Evolutionary conservation across 2,888 invertebrate species (phyloP), one percentile per base, ranked within the genome.

Genomic region (Subacronicta megacephala): DNA sequence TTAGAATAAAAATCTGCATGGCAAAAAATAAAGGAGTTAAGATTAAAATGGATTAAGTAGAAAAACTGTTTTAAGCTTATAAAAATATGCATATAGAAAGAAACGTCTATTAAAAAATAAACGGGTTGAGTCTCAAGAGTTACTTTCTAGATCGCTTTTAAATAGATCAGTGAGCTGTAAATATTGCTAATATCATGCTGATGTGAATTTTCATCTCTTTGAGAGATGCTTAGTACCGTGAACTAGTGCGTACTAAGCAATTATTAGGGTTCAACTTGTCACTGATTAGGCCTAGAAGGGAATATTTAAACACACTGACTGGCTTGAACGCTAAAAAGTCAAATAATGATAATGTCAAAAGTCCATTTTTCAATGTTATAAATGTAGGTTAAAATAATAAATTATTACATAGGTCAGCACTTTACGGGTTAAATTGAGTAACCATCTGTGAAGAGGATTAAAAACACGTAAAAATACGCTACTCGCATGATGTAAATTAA

Each of bases 61-160:
- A 16, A 38, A 16, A 47, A 38, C 2, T 6, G 2, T 33, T 43
- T 35, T 15, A n/a, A 23, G 13, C 13, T 26, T 23, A 15, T 2
- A 15, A 15, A n/a, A 20, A 31, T 13, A 33, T 33, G n/a, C n/a
- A n/a, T 46, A 7, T 4, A 42, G 29, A 13, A n/a, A 59, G 41
- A 43, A 36, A 67, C 12, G 7, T 29, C 7, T 17, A 47, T 63
- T 42, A 13, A 16, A 33, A 17, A 69, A 69, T 62, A 62, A 62
- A 23, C 12, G 40, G 4, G 3, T 16, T 7, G 1, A 7, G 33
- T 44, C 44, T 63, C 12, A 15, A 49, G 31, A 52, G 23, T 42
- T 61, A 50, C 38, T 50, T 54, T 7, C n/a, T 16, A 51, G 17
- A 52, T 50, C 16, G 20, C 35, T 47, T 55, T 36, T 7, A 44